These are phyloP conservation scores for Mechanitis mazaeus DNA, from an alignment of 2,888 invertebrate species.

Conservation along the genomic window DNA sequence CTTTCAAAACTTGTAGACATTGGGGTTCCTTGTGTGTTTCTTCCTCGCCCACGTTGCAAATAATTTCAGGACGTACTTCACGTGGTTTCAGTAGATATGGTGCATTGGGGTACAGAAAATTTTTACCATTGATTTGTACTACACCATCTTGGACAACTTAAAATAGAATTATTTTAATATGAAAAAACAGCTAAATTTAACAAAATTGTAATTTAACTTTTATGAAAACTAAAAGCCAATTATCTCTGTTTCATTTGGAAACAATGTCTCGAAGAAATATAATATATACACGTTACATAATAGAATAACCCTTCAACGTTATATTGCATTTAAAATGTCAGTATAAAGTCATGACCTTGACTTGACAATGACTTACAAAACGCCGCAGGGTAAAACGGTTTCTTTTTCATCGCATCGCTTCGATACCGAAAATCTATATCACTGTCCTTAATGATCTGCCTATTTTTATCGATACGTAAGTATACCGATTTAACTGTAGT, in stretches of 20 bases:
- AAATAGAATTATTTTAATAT: slow-evolving; percentile 5
- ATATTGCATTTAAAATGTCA: too few species aligned
- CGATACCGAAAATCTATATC: slow-evolving; percentile 72
- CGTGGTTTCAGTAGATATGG: slow-evolving; percentile 75
- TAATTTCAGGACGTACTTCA: slow-evolving; percentile 50
- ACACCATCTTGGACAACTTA: slow-evolving; percentile 53
- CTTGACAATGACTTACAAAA: slow-evolving; percentile 52
- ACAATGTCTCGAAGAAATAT: background rate
- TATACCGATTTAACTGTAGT: slow-evolving; percentile 50
- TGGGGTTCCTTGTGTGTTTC: slow-evolving; percentile 53
- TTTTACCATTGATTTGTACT: slow-evolving; percentile 78
- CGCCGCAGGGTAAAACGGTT: slow-evolving; percentile 69
- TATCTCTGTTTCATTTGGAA: slow-evolving; percentile 23
- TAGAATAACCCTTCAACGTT: slow-evolving; percentile 9
- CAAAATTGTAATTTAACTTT: background rate
- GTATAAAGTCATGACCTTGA: background rate
- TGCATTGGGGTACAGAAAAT: slow-evolving; percentile 75
- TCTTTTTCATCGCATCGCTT: slow-evolving; percentile 66
- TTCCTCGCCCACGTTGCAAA: slow-evolving; percentile 61
- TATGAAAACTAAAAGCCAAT: slow-evolving; percentile 25
- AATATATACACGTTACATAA: too few species aligned
- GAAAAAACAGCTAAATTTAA: background rate
- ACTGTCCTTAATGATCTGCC: slow-evolving; percentile 53
- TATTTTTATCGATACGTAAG: slow-evolving; percentile 66
- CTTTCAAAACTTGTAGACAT: slow-evolving; percentile 75